Percentiles rank a stretch among this genome's conserved stretches.
Conservation (phyloP, 1,140 invertebrate genomes). For the Zaprionus gabonicus region DNA sequence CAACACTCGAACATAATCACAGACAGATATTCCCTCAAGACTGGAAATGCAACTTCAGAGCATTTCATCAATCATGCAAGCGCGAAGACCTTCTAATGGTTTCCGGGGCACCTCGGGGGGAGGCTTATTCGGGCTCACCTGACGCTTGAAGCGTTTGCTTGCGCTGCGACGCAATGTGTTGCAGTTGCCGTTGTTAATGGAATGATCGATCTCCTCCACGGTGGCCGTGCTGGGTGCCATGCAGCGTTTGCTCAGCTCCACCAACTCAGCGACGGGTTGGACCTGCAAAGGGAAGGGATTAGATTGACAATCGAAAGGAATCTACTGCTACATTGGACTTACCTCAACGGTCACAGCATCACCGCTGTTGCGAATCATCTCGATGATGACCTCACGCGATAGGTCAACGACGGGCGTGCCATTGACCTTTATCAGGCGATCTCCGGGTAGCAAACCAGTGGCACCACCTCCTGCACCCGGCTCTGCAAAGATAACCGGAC, state of each 20-base stretch:
- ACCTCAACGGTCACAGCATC: slow-evolving; percentile 94
- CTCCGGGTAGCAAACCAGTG: slow-evolving; percentile 95
- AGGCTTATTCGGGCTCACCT: slow-evolving; percentile 72
- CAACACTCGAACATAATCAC: slow-evolving; percentile 9
- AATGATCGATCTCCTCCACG: slow-evolving; percentile 77
- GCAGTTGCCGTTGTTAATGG: slow-evolving; percentile 84
- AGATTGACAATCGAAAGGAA: not conserved
- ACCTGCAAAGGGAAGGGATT: slow-evolving; percentile 84
- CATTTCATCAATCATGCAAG: slow-evolving; percentile 52
- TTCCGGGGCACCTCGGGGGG: not conserved
- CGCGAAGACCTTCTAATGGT: slow-evolving; percentile 21
- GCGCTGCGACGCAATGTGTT: slow-evolving; percentile 92
- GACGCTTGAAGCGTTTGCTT: slow-evolving; percentile 89
- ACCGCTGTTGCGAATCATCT: slow-evolving; percentile 94
- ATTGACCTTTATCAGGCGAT: slow-evolving; percentile 96
- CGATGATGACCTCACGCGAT: slow-evolving; percentile 95
- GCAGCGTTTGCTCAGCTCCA: slow-evolving; percentile 91
- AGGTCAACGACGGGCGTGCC: slow-evolving; percentile 93
- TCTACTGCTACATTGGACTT: slow-evolving; percentile 74
- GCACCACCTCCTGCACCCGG: slow-evolving; percentile 92
- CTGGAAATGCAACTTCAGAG: slow-evolving; percentile 6
- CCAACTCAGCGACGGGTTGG: slow-evolving; percentile 93
- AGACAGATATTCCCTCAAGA: not conserved
- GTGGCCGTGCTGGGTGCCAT: slow-evolving; percentile 82
- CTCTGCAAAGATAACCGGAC: slow-evolving; percentile 95